phyloP scores from a whole-genome alignment of 1,140 invertebrate species.

The Andrena cerasifolii region DNA sequence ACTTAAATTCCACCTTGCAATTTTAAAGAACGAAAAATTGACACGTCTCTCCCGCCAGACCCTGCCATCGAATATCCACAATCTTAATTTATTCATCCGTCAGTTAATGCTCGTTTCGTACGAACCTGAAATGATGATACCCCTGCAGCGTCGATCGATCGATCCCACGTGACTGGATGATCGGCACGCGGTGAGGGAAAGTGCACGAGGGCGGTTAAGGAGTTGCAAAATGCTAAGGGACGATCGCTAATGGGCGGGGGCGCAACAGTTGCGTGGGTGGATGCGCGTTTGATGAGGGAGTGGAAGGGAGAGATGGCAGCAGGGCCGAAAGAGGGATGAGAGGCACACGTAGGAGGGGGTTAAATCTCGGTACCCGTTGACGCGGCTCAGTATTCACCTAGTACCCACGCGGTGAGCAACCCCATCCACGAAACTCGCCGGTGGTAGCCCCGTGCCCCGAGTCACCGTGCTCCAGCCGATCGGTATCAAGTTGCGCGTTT shows the following conservation, averaged over 20 bases:
- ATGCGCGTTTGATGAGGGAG: constrained; percentile 71
- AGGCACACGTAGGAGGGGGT: constrained; percentile 59
- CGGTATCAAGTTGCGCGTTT: not conserved
- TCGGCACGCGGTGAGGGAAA: constrained; percentile 7
- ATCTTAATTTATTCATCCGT: too few species aligned
- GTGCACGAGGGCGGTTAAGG: constrained; percentile 21
- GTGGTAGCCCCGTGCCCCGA: not conserved
- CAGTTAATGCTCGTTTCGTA: too few species aligned
- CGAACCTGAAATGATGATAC: too few species aligned
- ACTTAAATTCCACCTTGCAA: too few species aligned
- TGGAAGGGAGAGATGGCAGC: constrained; percentile 35
- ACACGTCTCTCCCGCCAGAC: too few species aligned
- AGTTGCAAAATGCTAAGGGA: constrained; percentile 60
- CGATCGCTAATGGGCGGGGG: constrained; percentile 67
- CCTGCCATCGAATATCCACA: too few species aligned
- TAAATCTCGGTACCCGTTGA: constrained; percentile 60
- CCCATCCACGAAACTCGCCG: constrained; percentile 16
- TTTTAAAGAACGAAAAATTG: too few species aligned
- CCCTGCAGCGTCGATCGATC: constrained; percentile 28
- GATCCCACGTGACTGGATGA: constrained; percentile 53
- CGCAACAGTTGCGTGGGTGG: constrained; percentile 78
- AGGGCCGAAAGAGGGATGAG: constrained; percentile 53
- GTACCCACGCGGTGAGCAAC: constrained; percentile 60
- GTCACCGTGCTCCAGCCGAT: not conserved
- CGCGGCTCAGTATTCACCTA: constrained; percentile 66